Conservation (phyloP, 2,113 vertebrate species). For the Thalassoma bifasciatum region DNA sequence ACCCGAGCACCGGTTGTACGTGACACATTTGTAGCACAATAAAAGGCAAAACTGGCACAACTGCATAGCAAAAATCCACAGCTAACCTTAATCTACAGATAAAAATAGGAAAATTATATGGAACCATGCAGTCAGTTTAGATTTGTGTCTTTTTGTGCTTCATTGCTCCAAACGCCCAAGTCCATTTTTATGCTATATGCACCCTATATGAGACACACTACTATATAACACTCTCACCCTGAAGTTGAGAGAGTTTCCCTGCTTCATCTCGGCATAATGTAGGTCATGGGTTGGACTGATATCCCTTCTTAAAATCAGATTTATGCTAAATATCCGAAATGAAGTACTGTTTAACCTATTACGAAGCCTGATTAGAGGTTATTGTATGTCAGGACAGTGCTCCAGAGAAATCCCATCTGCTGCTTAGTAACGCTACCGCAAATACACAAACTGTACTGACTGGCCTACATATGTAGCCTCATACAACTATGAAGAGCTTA, state of each 20-base stretch:
- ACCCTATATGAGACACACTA: not conserved
- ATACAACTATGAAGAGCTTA: not conserved
- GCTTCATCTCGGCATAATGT: constrained; percentile 4
- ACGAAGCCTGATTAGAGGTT: not conserved
- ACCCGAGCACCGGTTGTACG: too few species aligned
- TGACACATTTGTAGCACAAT: too few species aligned
- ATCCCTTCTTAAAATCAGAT: constrained; percentile 52
- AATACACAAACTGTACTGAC: not conserved
- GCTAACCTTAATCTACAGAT: too few species aligned
- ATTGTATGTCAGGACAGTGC: not conserved
- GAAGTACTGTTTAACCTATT: not conserved
- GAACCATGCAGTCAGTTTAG: not conserved
- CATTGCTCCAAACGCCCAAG: not conserved
- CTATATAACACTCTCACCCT: not conserved
- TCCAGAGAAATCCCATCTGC: constrained; percentile 31
- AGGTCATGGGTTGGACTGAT: constrained; percentile 28
- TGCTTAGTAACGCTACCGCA: not conserved
- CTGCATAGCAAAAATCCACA: not conserved
- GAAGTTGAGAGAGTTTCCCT: not conserved
- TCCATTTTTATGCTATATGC: not conserved
- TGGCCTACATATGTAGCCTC: constrained; percentile 1
- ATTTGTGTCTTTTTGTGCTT: not conserved
- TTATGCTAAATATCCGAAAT: constrained; percentile 26
- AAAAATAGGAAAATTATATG: not conserved
- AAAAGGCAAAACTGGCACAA: too few species aligned